A percentile compares a stretch with the other conserved stretches of the same genome.
These are phyloP conservation scores for Henricia sp. DNA, from an alignment of 53 echinoderm and acorn worm species.

Conservation along the genomic window DNA sequence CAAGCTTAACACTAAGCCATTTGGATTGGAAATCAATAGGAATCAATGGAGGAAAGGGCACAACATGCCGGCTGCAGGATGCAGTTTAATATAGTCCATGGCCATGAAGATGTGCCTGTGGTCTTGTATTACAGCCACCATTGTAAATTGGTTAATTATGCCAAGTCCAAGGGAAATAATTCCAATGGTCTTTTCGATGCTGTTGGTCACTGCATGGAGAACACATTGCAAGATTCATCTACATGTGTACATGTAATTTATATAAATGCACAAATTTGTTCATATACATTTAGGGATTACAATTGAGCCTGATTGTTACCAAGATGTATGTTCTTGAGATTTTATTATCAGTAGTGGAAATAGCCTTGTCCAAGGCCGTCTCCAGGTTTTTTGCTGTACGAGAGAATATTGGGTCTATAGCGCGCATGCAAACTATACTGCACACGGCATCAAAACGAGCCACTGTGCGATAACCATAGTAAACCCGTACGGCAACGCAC, in stretches of 20 bases:
- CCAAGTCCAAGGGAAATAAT: background rate
- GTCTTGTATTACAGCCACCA: background rate
- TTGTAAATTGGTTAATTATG: background rate
- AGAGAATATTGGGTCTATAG: too few species aligned
- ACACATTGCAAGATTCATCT: background rate
- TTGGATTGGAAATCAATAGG: constrained; percentile 51
- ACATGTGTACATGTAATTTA: background rate
- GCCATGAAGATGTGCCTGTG: background rate
- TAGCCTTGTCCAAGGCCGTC: too few species aligned
- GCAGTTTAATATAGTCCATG: constrained; percentile 1
- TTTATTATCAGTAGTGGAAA: too few species aligned
- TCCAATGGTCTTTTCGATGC: background rate
- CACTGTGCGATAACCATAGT: too few species aligned
- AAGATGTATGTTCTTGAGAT: too few species aligned
- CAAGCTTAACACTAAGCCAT: constrained; percentile 17
- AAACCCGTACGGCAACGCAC: too few species aligned
- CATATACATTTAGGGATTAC: background rate
- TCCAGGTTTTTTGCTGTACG: too few species aligned
- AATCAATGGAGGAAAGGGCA: constrained; percentile 32
- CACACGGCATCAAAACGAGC: too few species aligned
- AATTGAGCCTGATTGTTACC: too few species aligned
- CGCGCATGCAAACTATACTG: too few species aligned
- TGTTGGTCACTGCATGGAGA: background rate
- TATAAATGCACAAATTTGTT: background rate
- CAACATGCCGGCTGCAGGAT: background rate